Base-by-base conservation (phyloP, 92 coral and sea anemone genomes). In the Pocillopora meandrina region DNA sequence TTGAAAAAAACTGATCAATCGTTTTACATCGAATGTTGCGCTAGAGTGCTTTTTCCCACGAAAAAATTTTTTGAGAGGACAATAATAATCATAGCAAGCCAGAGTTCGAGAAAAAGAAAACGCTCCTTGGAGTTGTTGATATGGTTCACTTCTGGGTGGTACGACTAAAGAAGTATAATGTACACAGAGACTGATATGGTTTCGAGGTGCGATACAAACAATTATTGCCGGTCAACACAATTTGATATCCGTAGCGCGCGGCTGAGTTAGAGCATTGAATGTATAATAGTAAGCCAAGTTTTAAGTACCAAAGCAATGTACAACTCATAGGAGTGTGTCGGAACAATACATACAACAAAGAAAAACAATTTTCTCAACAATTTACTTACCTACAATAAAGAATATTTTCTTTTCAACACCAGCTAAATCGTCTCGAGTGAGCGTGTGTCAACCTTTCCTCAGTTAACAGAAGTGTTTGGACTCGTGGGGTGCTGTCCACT, bases 361-460 rank as follows among this genome's bases (percentile, higher is more conserved):
- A 74, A 72, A 82, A 82, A 47, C 61, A 62, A 49, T 36, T 73
- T 81, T 70, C 71, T 69, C 35, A 68, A 81, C 69, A 81, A 34
- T 77, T 71, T 56, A 70, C 85, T 81, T 56, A 83, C 86, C 85
- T 17, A 13, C 55, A 49, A 83, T 72, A 73, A 64, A 83, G 55
- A 83, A 83, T 63, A 56, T 62, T 83, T 26, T 55, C 61, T 63
- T 67, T 34, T 80, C 73, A 92, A 72, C 95, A 92, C 95, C 95
- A 92, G 86, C 95, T 92, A 71, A 84, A 92, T 21, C 94, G 86
- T 68, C 95, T 83, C 18, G 89, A 87, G 15, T 77, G 79, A 15
- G 84, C 31, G 4, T 65, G 72, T 12, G 56, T 8, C 63, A 47
- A 31, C 14, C 83, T 73, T 31, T 78, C 91, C 23, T 69, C 76